These are phyloP conservation scores for Noctua janthina DNA, from an alignment of 2,888 invertebrate species.

Conservation along the genomic window DNA sequence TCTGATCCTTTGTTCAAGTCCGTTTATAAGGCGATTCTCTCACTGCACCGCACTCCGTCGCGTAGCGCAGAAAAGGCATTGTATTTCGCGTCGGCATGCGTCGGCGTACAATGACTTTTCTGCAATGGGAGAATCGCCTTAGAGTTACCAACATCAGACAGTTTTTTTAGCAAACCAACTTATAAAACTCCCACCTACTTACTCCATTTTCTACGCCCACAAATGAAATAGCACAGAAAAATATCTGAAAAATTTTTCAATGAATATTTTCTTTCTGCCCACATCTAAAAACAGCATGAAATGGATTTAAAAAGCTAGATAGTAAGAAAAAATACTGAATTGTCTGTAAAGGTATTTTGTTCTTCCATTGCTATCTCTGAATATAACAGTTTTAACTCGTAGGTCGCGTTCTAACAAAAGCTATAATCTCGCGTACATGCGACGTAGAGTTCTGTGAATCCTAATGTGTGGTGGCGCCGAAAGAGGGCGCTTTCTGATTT, in stretches of 20 bases:
- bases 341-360: not conserved
- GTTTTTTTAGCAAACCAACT: not conserved
- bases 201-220: not conserved
- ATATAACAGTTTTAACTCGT: slow-evolving; percentile 22
- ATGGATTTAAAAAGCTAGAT: not conserved
- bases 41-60: too few species aligned
- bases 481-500: not conserved
- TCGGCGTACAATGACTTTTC: too few species aligned
- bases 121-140: too few species aligned
- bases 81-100: too few species aligned
- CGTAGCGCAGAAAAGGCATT: too few species aligned
- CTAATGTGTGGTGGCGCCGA: not conserved
- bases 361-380: not conserved
- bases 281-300: not conserved
- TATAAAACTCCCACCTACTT: not conserved
- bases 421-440: not conserved
- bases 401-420: not conserved
- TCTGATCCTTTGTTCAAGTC: not conserved
- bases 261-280: not conserved
- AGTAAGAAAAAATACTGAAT: not conserved
- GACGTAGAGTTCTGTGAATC: not conserved
- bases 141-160: not conserved
- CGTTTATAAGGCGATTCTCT: too few species aligned
- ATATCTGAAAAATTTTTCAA: not conserved
- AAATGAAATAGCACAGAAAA: not conserved